These are phyloP conservation scores for Alexandromys fortis DNA, from an alignment of 2,113 vertebrate genomes.

Conservation along the genomic window DNA sequence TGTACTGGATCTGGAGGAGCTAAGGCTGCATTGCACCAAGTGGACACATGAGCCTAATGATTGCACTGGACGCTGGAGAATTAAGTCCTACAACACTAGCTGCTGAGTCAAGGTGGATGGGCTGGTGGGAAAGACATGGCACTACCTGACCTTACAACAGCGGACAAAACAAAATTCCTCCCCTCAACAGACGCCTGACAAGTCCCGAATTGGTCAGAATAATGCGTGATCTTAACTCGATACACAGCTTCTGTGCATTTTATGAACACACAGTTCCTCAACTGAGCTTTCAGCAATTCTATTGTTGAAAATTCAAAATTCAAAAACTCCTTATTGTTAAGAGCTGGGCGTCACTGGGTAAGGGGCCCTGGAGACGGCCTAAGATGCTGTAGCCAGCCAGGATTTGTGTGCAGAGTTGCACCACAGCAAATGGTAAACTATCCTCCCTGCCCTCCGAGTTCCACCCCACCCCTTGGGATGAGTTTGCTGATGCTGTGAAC, in stretches of 20 bases:
- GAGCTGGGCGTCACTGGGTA: background rate
- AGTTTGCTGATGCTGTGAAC: constrained; percentile 25
- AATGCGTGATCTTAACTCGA: constrained; percentile 17
- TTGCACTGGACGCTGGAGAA: background rate
- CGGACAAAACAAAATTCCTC: constrained; percentile 12
- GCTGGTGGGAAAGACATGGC: background rate
- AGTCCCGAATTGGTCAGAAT: constrained; percentile 42
- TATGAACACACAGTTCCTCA: constrained; percentile 68
- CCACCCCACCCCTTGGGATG: background rate
- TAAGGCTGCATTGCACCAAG: background rate
- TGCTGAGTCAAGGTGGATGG: background rate
- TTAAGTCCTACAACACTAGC: background rate
- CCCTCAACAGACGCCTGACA: constrained; percentile 39
- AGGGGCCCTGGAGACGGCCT: background rate
- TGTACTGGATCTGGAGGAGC: too few relatives aligned
- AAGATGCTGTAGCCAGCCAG: background rate
- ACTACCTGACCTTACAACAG: background rate
- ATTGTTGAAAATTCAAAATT: too few relatives aligned
- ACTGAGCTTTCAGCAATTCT: constrained; percentile 39
- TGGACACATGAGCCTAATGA: background rate
- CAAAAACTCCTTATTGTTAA: background rate
- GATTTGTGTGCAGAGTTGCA: background rate
- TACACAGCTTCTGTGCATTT: background rate
- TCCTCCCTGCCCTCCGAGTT: background rate
- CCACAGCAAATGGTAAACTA: rapidly evolving